A percentile compares a stretch with the other conserved stretches of the same genome.
phyloP scores from a whole-genome alignment of 2,797 vertebrate genomes.

The Lophura swinhoii region DNA sequence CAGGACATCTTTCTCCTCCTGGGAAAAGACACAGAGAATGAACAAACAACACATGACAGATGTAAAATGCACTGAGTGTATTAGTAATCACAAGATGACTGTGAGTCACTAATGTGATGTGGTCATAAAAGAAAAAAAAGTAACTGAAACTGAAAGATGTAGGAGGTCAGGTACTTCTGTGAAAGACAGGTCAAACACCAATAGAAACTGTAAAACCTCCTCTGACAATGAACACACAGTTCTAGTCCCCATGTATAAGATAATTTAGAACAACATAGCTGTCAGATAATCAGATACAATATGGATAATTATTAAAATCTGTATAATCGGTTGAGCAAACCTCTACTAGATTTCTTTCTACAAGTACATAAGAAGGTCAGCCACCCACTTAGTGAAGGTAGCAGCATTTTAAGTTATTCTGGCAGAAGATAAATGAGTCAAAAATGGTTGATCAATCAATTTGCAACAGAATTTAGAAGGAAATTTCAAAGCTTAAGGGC shows the following conservation, averaged over 20 bases:
- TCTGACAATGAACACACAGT: background rate
- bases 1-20: background rate
- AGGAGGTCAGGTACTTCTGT: background rate
- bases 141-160: background rate
- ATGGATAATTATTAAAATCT: background rate
- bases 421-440: background rate
- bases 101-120: slow-evolving; percentile 3
- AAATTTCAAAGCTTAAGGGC: background rate
- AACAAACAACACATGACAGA: slow-evolving; percentile 19
- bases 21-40: background rate
- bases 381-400: background rate
- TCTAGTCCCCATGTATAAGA: background rate
- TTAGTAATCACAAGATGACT: slow-evolving; percentile 49
- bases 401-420: background rate
- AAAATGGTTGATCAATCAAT: background rate
- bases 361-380: background rate
- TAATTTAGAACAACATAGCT: background rate
- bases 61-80: background rate
- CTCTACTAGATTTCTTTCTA: background rate
- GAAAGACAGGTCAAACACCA: background rate
- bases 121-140: background rate
- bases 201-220: background rate
- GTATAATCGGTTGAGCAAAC: background rate
- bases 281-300: background rate
- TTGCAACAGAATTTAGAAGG: background rate